Percentiles rank a stretch among this genome's conserved stretches.
Evolutionary conservation across 2,797 vertebrate species (phyloP).

Genomic region (Muscicapa striata): DNA sequence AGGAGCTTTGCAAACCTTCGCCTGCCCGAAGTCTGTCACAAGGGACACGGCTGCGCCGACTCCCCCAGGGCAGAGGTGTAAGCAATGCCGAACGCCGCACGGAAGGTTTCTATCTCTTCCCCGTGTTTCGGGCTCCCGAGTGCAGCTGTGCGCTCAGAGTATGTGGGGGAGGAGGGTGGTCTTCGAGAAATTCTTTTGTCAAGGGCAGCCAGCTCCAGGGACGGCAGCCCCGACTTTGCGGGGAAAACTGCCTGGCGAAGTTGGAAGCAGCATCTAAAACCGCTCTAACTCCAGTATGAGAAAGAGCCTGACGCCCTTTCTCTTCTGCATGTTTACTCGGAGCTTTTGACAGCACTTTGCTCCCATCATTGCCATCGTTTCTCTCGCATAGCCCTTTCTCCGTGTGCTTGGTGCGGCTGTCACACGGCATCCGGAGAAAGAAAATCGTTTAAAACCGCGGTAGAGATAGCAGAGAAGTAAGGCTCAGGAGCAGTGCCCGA

Average conservation of each 20-base stretch:
- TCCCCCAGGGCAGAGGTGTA: not conserved
- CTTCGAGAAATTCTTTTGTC: not conserved
- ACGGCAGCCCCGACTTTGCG: not conserved
- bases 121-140: not conserved
- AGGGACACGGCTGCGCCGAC: not conserved
- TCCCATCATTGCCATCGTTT: not conserved
- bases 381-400: not conserved
- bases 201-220: not conserved
- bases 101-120: not conserved
- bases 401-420: not conserved
- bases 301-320: not conserved
- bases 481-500: not conserved
- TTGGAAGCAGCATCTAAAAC: not conserved
- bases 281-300: not conserved
- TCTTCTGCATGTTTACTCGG: not conserved
- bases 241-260: not conserved
- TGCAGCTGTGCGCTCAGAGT: not conserved
- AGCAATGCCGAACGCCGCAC: not conserved
- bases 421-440: not conserved
- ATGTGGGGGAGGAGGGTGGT: not conserved
- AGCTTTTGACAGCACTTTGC: not conserved
- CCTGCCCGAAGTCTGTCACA: not conserved
- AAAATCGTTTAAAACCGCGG: not conserved
- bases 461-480: not conserved
- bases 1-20: not conserved